These are phyloP conservation scores for Dolomedes plantarius DNA, from an alignment of 2,888 invertebrate genomes.

Conservation along the genomic window DNA sequence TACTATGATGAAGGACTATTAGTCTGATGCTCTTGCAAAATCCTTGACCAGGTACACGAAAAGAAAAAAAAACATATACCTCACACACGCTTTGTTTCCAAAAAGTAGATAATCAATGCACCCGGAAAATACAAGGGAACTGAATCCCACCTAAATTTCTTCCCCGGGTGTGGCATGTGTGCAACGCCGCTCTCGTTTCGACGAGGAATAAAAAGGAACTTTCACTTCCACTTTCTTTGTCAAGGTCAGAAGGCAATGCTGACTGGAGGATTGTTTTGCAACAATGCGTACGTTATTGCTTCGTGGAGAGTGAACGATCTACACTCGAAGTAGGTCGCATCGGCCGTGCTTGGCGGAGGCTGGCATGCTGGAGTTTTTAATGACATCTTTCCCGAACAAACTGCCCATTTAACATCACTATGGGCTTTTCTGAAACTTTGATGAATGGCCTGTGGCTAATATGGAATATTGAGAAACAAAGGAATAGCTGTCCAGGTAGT, in stretches of 20 bases:
- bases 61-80: background rate
- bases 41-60: background rate
- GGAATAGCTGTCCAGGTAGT: background rate
- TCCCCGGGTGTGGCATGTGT: background rate
- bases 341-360: background rate
- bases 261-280: conserved; percentile 49
- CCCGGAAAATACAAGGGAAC: no score
- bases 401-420: conserved; percentile 11
- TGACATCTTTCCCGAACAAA: background rate
- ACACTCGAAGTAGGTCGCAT: background rate
- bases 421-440: background rate
- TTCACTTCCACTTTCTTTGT: conserved; percentile 65
- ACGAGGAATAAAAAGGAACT: conserved; percentile 17
- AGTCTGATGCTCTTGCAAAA: no score
- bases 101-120: background rate
- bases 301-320: background rate
- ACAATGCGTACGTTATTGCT: conserved; percentile 56
- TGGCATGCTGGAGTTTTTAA: background rate
- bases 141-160: background rate
- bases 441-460: background rate
- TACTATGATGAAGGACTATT: no score
- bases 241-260: conserved; percentile 49
- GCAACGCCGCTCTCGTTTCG: background rate
- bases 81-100: background rate
- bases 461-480: conserved; percentile 4